Base-by-base conservation (phyloP, 2,888 invertebrate genomes). In the Lithosia quadra region DNA sequence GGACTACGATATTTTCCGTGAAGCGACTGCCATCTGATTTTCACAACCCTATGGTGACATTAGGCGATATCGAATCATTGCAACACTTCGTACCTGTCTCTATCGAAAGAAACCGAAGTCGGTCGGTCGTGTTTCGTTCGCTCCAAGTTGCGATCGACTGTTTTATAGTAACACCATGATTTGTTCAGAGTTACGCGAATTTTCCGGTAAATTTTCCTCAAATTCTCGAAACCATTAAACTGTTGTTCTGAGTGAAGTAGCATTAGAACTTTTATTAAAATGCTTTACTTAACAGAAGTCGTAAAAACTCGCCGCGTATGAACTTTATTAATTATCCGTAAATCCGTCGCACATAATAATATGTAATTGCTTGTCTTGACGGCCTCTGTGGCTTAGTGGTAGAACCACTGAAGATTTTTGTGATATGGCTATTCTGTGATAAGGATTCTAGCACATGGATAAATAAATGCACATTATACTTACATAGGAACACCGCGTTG, bases 251-350 rank as follows among this genome's bases (percentile, higher is more conserved):
- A 68, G 59, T 61, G 49, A 66, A 66, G 66, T 66, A 55, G 55
- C 53, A 61, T 53, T n/a, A 66, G 36, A 60, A n/a, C 60, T 66
- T 61, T 39, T 66, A 53, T 66, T 66, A 59, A 60, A 58, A 59
- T 24, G 36, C 68, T 64, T 67, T 56, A 66, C 66, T 72, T 68
- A 68, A 59, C 67, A 43, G 60, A 61, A 61, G 65, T 65, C 64
- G 55, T 64, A 67, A 67, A 65, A 53, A 49, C 22, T 9, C 18
- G 66, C 11, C 39, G 43, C 28, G 33, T 24, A 21, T 33, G 60
- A 39, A 61, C 60, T 61, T 65, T 66, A 66, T 60, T 66, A 66
- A 60, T 60, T 66, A 24, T 61, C 66, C 60, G 60, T 61, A 36
- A 55, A 34, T 59, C 59, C 65, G 59, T 21, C 33, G 7, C 49